Conservation (phyloP, 1,140 invertebrate species). For the Centruroides vittatus region DNA sequence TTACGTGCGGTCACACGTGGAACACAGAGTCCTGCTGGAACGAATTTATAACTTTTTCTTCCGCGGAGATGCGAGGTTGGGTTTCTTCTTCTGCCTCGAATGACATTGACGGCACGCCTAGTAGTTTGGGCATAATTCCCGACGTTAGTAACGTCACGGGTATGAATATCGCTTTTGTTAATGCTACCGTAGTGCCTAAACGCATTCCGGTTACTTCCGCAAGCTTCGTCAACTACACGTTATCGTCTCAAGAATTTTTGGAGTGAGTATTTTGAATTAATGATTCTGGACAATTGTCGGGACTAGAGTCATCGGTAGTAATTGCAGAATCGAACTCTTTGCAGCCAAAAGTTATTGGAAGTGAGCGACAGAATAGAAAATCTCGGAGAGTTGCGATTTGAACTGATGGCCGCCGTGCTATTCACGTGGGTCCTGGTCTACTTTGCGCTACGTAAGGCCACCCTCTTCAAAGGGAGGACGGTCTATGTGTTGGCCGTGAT, state of each 20-base stretch:
- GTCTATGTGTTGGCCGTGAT: slow-evolving; percentile 2
- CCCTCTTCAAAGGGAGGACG: slow-evolving; percentile 26
- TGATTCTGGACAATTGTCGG: no score
- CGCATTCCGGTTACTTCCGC: no score
- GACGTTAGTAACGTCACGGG: no score
- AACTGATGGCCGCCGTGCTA: slow-evolving; percentile 67
- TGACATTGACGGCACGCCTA: no score
- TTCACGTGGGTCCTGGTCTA: slow-evolving; percentile 82
- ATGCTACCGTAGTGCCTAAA: no score
- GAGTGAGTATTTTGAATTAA: no score
- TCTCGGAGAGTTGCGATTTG: slow-evolving; percentile 65
- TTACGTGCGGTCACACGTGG: slow-evolving; percentile 71
- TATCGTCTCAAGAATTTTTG: no score
- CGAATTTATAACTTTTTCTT: no score
- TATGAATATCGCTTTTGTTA: no score
- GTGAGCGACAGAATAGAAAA: slow-evolving; percentile 64
- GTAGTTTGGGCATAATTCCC: no score
- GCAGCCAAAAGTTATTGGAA: slow-evolving; percentile 64
- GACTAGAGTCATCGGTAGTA: neutral
- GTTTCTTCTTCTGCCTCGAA: no score
- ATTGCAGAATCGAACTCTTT: slow-evolving; percentile 20
- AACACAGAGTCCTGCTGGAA: slow-evolving; percentile 52
- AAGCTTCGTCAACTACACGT: neutral
- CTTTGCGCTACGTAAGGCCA: slow-evolving; percentile 84
- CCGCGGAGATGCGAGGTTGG: no score